Percentiles rank a stretch among this genome's conserved stretches.
Conservation (phyloP, 2,888 invertebrate genomes). For the Lasioglossum vierecki region DNA sequence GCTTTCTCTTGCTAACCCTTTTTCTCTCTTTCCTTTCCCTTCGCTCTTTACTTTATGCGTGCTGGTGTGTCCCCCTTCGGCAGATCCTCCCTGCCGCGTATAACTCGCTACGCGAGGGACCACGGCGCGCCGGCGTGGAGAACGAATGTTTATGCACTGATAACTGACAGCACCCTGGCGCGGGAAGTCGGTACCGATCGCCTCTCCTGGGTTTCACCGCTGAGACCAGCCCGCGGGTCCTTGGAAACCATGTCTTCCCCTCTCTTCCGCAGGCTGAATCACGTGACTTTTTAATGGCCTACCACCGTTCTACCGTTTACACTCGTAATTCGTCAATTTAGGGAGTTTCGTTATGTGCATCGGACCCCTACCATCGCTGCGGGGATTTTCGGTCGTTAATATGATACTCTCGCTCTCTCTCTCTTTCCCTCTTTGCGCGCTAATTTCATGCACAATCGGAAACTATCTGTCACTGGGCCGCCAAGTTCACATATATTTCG, state of each 20-base stretch:
- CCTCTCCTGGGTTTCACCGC: constrained; percentile 44
- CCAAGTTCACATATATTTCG: background rate
- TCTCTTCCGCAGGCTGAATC: background rate
- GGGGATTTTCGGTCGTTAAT: background rate
- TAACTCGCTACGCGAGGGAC: constrained; percentile 69
- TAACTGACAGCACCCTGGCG: constrained; percentile 74
- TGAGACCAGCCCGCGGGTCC: constrained; percentile 16
- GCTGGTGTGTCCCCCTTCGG: constrained; percentile 61
- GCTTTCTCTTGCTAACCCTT: background rate
- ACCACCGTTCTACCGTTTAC: constrained; percentile 10
- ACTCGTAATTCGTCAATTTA: constrained; percentile 15
- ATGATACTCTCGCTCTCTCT: background rate
- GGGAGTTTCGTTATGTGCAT: background rate
- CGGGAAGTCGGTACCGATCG: constrained; percentile 65
- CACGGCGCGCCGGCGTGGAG: constrained; percentile 63
- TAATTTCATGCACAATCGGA: background rate
- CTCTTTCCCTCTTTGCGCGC: background rate
- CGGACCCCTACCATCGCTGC: background rate
- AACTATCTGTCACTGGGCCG: background rate
- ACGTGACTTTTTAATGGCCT: constrained; percentile 26
- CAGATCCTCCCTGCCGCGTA: constrained; percentile 63
- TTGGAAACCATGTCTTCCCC: background rate
- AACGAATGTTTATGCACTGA: constrained; percentile 78
- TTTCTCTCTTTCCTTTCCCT: constrained; percentile 38
- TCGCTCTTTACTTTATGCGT: constrained; percentile 73